Evolutionary conservation across 2,113 vertebrate species (phyloP).

Genomic region (Sturnira hondurensis): DNA sequence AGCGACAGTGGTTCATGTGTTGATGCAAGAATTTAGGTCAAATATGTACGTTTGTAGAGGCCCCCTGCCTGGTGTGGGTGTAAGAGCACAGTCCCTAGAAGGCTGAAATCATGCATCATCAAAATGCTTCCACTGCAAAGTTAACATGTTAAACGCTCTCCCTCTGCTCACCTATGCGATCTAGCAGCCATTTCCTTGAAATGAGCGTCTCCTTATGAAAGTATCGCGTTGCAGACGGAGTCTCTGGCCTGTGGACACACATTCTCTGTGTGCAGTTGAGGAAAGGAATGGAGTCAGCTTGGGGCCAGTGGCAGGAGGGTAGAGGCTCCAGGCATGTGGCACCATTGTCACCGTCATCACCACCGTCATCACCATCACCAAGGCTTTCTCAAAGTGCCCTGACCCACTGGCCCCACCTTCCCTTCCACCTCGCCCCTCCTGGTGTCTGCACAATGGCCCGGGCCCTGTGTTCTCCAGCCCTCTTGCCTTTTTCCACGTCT

Average conservation of each 20-base stretch:
- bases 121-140: not conserved
- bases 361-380: not conserved
- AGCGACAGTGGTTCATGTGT: not conserved
- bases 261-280: not conserved
- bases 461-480: not conserved
- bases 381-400: not conserved
- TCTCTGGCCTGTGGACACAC: not conserved
- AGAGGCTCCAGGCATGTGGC: not conserved
- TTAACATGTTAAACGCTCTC: not conserved
- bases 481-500: not conserved
- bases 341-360: fast-evolving
- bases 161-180: not conserved
- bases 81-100: not conserved
- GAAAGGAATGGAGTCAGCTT: not conserved
- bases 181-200: not conserved
- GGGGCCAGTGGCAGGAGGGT: too few species aligned
- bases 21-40: not conserved
- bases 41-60: not conserved
- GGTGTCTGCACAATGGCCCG: fast-evolving
- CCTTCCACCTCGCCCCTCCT: not conserved
- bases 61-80: not conserved
- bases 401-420: fast-evolving
- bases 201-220: not conserved
- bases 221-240: not conserved
- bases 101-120: not conserved